Evolutionary conservation across 2,113 vertebrate species (phyloP).

Genomic region (Phalacrocorax brasilianus): DNA sequence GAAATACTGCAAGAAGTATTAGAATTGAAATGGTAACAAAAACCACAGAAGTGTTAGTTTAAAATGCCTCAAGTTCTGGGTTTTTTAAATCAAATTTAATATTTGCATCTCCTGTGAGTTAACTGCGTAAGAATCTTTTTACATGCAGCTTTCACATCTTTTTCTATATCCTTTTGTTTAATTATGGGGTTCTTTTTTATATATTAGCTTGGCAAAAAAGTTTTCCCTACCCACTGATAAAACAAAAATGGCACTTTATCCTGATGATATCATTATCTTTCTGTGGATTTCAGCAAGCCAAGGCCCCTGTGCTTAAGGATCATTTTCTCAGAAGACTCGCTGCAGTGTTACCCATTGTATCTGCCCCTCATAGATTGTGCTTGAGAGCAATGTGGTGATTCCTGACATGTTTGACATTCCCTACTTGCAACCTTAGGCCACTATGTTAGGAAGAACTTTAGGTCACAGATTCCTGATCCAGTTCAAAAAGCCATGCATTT

Average conservation of each 20-base stretch:
- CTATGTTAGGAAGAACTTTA: constrained; percentile 12
- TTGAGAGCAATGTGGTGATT: constrained; percentile 4
- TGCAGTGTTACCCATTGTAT: background rate
- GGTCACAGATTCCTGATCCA: background rate
- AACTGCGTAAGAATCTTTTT: background rate
- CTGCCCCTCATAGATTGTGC: background rate
- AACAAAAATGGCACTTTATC: background rate
- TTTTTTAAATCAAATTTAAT: background rate
- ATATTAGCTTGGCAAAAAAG: background rate
- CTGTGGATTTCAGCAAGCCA: background rate
- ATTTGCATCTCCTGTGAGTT: background rate
- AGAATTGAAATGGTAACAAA: background rate
- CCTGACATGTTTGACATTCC: constrained; percentile 34
- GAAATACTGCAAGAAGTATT: background rate
- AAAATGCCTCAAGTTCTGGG: background rate
- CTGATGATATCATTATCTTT: background rate
- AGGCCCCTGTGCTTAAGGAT: background rate
- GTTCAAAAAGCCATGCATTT: background rate
- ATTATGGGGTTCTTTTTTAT: background rate
- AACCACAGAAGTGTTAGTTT: background rate
- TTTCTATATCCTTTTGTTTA: background rate
- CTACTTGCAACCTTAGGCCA: constrained; percentile 14
- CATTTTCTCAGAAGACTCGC: background rate
- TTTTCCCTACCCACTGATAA: background rate
- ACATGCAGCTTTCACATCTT: background rate